A percentile compares a stretch with the other conserved stretches of the same genome.
phyloP scores from a whole-genome alignment of 1,140 invertebrate genomes.

The fruit fly (Drosophila melanogaster) region DNA sequence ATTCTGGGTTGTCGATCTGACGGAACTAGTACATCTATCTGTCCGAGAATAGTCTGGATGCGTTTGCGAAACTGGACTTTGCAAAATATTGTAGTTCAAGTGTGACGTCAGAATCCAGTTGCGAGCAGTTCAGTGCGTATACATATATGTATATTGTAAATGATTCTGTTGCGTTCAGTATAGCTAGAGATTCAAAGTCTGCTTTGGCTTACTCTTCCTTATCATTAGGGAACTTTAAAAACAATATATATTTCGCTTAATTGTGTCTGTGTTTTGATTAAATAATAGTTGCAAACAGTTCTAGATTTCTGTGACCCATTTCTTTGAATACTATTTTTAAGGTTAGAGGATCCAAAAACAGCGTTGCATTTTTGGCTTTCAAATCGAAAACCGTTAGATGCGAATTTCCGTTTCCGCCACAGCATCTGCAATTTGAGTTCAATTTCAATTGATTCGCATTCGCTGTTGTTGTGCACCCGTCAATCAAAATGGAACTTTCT shows the following conservation, averaged over 20 bases:
- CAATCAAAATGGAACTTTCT: constrained; percentile 76
- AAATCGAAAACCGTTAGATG: constrained; percentile 1
- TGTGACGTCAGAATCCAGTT: constrained; percentile 46
- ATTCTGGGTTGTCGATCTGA: constrained; percentile 1
- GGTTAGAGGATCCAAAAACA: not conserved
- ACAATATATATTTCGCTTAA: constrained; percentile 1
- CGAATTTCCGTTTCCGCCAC: constrained; percentile 12
- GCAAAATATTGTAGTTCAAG: constrained; percentile 28
- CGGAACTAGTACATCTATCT: constrained; percentile 16
- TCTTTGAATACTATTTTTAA: not conserved
- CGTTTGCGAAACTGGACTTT: constrained; percentile 38
- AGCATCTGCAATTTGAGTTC: not conserved
- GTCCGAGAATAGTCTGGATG: constrained; percentile 10
- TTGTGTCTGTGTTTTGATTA: not conserved
- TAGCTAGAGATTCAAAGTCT: constrained; percentile 35
- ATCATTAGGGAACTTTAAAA: constrained; percentile 14
- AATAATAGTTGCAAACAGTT: constrained; percentile 11
- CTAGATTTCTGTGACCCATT: not conserved
- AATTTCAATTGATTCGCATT: constrained; percentile 23
- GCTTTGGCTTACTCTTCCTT: constrained; percentile 30
- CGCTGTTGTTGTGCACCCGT: constrained; percentile 40
- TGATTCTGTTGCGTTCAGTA: constrained; percentile 6
- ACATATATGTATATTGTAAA: not conserved
- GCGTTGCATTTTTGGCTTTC: not conserved
- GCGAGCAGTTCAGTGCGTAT: constrained; percentile 24